phyloP scores from a whole-genome alignment of 2,888 invertebrate genomes.

The Cantharis flavilabris region DNA sequence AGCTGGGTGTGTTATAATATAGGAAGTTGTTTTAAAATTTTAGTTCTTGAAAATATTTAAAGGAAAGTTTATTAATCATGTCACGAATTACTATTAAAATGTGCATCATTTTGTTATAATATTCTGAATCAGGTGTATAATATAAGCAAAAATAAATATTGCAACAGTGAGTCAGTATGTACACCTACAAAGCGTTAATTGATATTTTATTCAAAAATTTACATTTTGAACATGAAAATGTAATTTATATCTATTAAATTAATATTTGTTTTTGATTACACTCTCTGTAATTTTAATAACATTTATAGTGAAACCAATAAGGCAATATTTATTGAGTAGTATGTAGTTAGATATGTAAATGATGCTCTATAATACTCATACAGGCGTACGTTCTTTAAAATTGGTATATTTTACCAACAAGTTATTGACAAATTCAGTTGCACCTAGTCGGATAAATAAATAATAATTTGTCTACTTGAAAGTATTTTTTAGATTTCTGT shows the following conservation, averaged over 20 bases:
- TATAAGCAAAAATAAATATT: background rate
- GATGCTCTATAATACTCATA: background rate
- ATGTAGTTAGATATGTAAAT: background rate
- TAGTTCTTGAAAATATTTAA: no score
- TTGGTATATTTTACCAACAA: background rate
- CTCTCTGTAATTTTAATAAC: background rate
- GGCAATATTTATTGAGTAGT: background rate
- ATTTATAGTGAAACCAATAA: background rate
- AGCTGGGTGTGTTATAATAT: no score
- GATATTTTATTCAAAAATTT: constrained; percentile 1
- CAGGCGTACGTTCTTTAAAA: background rate
- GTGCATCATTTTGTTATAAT: background rate
- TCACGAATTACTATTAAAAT: background rate
- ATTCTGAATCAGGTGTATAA: background rate
- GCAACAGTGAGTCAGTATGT: background rate
- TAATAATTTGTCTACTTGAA: no score
- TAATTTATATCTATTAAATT: background rate
- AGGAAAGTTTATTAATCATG: background rate
- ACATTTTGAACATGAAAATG: background rate
- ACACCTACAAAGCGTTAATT: background rate
- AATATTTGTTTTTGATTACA: background rate
- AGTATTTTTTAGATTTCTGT: no score
- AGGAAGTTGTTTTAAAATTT: no score
- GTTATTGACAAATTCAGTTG: no score
- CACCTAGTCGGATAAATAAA: no score